Percentiles rank a stretch among this genome's conserved stretches.
Evolutionary conservation across 2,888 invertebrate species (phyloP).

Genomic region (Anoplius nigerrimus): DNA sequence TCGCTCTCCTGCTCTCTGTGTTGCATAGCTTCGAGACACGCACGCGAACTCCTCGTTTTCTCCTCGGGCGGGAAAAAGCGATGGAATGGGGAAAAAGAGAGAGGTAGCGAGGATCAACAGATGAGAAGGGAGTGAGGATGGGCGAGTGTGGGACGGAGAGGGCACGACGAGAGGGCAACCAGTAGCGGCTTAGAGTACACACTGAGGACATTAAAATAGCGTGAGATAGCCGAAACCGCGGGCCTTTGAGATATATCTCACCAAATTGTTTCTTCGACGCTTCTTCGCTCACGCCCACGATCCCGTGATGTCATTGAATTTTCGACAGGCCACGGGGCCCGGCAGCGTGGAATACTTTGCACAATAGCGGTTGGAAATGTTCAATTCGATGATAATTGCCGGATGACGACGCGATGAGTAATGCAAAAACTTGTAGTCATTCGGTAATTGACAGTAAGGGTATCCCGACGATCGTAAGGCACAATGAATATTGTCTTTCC

Average conservation of each 20-base stretch:
- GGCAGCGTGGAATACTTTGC: no score
- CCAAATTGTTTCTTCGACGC: background rate
- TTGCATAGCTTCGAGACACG: conserved; percentile 51
- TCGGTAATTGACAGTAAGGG: no score
- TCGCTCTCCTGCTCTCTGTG: conserved; percentile 36
- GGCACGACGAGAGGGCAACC: conserved; percentile 1
- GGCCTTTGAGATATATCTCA: background rate
- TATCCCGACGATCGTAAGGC: no score
- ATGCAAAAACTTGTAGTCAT: no score
- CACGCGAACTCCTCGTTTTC: conserved; percentile 52
- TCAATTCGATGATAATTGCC: no score
- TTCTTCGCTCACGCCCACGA: no score
- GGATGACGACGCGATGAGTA: no score
- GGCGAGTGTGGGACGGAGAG: background rate
- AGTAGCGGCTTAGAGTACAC: conserved; percentile 22
- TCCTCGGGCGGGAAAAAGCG: conserved; percentile 44
- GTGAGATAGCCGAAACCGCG: conserved; percentile 31
- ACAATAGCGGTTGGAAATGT: no score
- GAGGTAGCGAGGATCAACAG: conserved; percentile 24
- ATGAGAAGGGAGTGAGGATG: background rate
- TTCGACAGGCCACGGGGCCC: no score
- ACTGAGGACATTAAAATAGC: conserved; percentile 38
- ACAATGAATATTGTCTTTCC: no score
- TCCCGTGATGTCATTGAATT: no score
- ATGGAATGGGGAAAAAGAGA: conserved; percentile 36